phyloP scores from a whole-genome alignment of 53 echinoderm and acorn worm genomes.

The Actinopyga echinites region DNA sequence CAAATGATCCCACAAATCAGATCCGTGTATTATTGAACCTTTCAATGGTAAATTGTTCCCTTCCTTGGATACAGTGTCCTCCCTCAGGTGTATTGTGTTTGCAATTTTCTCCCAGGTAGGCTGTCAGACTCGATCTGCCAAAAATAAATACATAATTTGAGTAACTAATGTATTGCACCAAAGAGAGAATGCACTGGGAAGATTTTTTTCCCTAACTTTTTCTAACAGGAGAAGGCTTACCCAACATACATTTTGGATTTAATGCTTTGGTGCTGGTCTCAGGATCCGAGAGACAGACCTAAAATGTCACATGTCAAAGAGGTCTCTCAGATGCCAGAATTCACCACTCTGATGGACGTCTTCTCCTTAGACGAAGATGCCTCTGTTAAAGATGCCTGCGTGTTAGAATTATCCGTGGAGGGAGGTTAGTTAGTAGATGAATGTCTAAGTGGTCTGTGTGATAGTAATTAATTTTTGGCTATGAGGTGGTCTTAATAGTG shows the following conservation, averaged over 20 bases:
- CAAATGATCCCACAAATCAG: no score
- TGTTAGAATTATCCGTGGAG: constrained; percentile 29
- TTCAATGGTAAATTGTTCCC: no score
- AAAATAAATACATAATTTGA: neutral
- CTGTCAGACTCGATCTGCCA: neutral
- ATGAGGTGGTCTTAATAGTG: no score
- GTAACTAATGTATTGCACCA: no score
- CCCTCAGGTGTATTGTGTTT: no score
- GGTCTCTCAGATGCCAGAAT: constrained; percentile 77
- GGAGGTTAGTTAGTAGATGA: constrained; percentile 13
- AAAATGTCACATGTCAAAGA: constrained; percentile 78
- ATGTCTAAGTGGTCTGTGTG: no score
- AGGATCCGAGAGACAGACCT: constrained; percentile 81
- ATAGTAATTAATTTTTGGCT: no score
- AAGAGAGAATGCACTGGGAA: no score
- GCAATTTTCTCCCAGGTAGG: no score
- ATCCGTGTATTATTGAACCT: no score
- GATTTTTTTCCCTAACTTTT: neutral
- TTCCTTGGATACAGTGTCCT: no score
- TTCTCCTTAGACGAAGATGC: constrained; percentile 76
- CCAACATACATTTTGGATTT: constrained; percentile 94
- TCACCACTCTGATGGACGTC: constrained; percentile 77
- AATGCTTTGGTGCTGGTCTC: constrained; percentile 95
- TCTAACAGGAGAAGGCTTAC: constrained; percentile 79
- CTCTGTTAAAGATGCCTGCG: constrained; percentile 62